A percentile compares a stretch with the other conserved stretches of the same genome.
Evolutionary conservation across 2,113 vertebrate genomes (phyloP).

Genomic region (Megalops atlanticus): DNA sequence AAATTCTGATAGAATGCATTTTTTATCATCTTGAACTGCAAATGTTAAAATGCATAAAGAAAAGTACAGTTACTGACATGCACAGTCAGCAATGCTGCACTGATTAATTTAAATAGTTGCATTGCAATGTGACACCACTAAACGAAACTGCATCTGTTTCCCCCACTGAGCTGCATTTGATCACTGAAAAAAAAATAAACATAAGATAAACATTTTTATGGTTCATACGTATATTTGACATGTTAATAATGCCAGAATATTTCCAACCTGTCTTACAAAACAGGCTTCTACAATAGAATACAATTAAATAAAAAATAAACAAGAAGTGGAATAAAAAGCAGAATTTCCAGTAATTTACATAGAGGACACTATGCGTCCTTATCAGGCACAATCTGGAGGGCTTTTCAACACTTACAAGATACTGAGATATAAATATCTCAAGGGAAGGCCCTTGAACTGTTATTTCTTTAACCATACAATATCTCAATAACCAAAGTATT

Average conservation of each 20-base stretch:
- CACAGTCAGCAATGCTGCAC: background rate
- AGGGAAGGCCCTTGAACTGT: background rate
- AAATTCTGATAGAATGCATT: background rate
- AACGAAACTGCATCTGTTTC: background rate
- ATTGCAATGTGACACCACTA: background rate
- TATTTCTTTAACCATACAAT: background rate
- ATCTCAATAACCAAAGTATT: background rate
- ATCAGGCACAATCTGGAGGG: constrained; percentile 2
- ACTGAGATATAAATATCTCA: background rate
- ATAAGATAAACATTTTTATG: background rate
- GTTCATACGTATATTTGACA: background rate
- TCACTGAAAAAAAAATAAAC: background rate
- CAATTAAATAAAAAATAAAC: background rate
- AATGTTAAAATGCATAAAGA: background rate
- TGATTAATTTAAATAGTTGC: background rate
- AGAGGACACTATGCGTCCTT: background rate
- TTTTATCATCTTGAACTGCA: background rate
- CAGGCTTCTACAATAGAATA: background rate
- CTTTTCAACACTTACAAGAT: background rate
- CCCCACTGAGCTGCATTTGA: background rate
- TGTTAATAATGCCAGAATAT: background rate
- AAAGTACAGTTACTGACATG: background rate
- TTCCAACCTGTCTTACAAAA: background rate
- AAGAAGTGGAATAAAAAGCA: background rate
- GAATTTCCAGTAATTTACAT: background rate